Conservation (phyloP, 1,140 invertebrate genomes). For the Sarcophaga bullata region DNA sequence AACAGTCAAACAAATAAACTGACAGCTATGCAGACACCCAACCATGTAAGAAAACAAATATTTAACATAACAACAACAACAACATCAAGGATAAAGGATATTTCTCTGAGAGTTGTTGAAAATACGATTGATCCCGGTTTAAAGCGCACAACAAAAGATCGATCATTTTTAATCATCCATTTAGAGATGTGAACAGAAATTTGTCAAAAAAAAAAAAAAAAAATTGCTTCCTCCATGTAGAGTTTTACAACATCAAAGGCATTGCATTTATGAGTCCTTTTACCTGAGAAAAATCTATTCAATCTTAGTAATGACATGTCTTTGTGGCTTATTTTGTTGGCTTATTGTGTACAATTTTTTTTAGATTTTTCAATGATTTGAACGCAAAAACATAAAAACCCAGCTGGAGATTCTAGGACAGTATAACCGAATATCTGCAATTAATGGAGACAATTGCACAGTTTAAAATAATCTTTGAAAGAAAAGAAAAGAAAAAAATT, state of each 20-base stretch:
- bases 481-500: background rate
- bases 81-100: no score
- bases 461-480: background rate
- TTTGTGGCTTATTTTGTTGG: conserved; percentile 8
- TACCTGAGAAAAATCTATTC: conserved; percentile 1
- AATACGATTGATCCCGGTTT: background rate
- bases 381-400: background rate
- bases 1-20: background rate
- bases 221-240: no score
- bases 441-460: conserved; percentile 11
- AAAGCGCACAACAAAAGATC: conserved; percentile 6
- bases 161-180: conserved; percentile 1
- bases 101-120: background rate
- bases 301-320: conserved; percentile 4
- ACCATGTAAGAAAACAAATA: background rate
- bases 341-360: background rate
- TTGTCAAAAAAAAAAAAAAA: background rate
- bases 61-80: background rate
- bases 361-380: background rate
- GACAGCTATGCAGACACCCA: background rate
- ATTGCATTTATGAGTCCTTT: background rate
- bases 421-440: background rate
- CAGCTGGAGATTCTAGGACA: background rate
- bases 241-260: background rate
- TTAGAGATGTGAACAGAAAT: background rate